Conservation (phyloP, 2,888 invertebrate genomes). For the Chymomyza fuscimana region DNA sequence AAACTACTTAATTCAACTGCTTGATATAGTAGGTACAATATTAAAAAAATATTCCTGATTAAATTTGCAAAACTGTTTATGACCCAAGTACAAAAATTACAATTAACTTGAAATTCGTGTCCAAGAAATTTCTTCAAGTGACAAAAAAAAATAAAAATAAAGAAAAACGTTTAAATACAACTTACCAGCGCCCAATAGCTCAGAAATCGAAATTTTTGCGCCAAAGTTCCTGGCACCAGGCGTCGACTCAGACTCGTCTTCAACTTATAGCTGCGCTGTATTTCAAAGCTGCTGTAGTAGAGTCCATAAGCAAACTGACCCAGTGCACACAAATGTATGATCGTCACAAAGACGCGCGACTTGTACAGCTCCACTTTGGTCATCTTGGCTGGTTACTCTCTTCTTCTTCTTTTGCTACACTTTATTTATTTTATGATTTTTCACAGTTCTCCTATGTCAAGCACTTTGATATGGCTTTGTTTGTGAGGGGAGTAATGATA, state of each 20-base stretch:
- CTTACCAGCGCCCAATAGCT: slow-evolving; percentile 82
- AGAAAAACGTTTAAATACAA: slow-evolving; percentile 28
- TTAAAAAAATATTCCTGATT: too few species aligned
- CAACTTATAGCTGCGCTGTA: slow-evolving; percentile 72
- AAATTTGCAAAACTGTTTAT: too few species aligned
- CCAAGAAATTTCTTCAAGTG: not conserved
- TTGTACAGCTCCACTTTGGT: slow-evolving; percentile 80
- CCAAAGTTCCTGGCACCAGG: slow-evolving; percentile 77
- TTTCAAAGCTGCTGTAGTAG: slow-evolving; percentile 81
- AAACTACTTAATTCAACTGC: too few species aligned
- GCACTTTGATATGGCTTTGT: not conserved
- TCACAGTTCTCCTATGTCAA: not conserved
- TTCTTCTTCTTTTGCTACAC: slow-evolving; percentile 9
- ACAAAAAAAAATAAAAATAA: not conserved
- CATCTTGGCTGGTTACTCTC: slow-evolving; percentile 63
- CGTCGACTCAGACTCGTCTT: slow-evolving; percentile 62
- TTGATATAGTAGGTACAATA: too few species aligned
- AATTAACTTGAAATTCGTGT: not conserved
- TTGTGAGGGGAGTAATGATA: not conserved
- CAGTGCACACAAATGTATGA: slow-evolving; percentile 77
- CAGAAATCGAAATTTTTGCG: slow-evolving; percentile 79
- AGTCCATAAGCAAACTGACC: slow-evolving; percentile 78
- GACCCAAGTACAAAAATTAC: too few species aligned
- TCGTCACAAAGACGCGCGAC: slow-evolving; percentile 77
- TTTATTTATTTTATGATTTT: slow-evolving; percentile 5